A percentile compares a stretch with the other conserved stretches of the same genome.
phyloP scores from a whole-genome alignment of 2,113 vertebrate species.

The Balaeniceps rex region DNA sequence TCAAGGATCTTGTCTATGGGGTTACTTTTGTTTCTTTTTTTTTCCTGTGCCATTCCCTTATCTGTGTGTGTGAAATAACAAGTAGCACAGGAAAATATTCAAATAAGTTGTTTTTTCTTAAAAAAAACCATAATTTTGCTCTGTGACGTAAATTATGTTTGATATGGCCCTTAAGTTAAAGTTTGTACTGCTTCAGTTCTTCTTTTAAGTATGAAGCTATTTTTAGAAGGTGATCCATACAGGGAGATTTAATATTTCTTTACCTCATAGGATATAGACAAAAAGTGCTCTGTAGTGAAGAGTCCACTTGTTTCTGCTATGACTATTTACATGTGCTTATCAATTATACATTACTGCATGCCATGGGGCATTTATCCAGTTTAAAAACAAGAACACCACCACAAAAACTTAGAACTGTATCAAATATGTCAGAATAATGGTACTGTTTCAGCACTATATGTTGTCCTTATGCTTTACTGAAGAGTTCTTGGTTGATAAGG shows the following conservation, averaged over 20 bases:
- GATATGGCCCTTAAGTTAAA: slow-evolving; percentile 9
- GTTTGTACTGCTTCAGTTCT: background rate
- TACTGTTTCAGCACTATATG: background rate
- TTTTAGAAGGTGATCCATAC: background rate
- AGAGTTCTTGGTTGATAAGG: background rate
- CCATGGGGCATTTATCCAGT: background rate
- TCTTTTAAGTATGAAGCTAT: background rate
- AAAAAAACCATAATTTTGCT: background rate
- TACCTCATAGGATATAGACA: background rate
- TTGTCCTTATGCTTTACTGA: background rate
- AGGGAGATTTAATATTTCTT: background rate
- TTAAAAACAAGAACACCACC: background rate
- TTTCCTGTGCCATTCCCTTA: background rate
- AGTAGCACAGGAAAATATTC: background rate
- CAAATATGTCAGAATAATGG: background rate
- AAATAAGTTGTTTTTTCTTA: background rate
- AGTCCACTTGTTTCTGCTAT: background rate
- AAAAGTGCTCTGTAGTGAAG: background rate
- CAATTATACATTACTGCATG: background rate
- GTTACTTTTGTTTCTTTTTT: background rate
- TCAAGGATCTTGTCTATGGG: background rate
- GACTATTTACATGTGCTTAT: background rate
- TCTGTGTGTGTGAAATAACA: background rate
- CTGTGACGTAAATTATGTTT: slow-evolving; percentile 3
- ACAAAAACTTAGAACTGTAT: background rate